A percentile compares a stretch with the other conserved stretches of the same genome.
Evolutionary conservation across 2,888 invertebrate genomes (phyloP).

Genomic region (Nomada lathburiana): DNA sequence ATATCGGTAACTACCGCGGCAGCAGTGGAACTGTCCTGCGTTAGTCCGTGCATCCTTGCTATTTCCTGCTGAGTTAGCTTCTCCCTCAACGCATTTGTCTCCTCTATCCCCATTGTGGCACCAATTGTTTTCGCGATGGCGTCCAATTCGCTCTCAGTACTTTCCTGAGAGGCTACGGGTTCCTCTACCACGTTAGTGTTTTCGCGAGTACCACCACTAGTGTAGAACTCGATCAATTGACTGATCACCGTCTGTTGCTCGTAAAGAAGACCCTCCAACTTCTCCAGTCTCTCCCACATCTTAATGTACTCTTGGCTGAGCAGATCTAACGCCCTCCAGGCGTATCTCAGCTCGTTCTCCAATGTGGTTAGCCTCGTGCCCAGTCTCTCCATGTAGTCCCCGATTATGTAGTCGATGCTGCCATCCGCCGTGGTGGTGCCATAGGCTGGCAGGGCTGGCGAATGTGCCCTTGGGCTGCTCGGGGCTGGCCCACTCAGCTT

Average conservation of each 20-base stretch:
- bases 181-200: slow-evolving; percentile 73
- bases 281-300: slow-evolving; percentile 96
- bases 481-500: slow-evolving; percentile 76
- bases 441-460: slow-evolving; percentile 75
- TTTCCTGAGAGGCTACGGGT: slow-evolving; percentile 74
- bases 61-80: slow-evolving; percentile 81
- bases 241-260: slow-evolving; percentile 96
- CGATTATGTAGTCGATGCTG: slow-evolving; percentile 90
- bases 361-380: slow-evolving; percentile 94
- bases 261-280: slow-evolving; percentile 93
- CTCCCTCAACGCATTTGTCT: slow-evolving; percentile 79
- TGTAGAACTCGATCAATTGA: slow-evolving; percentile 93
- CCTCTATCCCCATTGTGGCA: slow-evolving; percentile 80
- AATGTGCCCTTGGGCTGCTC: slow-evolving; percentile 74
- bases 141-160: slow-evolving; percentile 80
- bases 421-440: slow-evolving; percentile 69
- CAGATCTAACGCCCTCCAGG: slow-evolving; percentile 96
- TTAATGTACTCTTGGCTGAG: slow-evolving; percentile 96
- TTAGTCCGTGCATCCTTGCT: slow-evolving; percentile 78
- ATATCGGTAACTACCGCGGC: slow-evolving; percentile 77
- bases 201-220: slow-evolving; percentile 86
- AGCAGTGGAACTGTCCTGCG: slow-evolving; percentile 75
- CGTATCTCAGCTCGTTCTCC: slow-evolving; percentile 95
- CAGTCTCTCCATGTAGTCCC: slow-evolving; percentile 96
- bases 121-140: slow-evolving; percentile 81